These are phyloP conservation scores for Hypocryptadius cinnamomeus DNA, from an alignment of 2,113 vertebrate species.

Conservation along the genomic window DNA sequence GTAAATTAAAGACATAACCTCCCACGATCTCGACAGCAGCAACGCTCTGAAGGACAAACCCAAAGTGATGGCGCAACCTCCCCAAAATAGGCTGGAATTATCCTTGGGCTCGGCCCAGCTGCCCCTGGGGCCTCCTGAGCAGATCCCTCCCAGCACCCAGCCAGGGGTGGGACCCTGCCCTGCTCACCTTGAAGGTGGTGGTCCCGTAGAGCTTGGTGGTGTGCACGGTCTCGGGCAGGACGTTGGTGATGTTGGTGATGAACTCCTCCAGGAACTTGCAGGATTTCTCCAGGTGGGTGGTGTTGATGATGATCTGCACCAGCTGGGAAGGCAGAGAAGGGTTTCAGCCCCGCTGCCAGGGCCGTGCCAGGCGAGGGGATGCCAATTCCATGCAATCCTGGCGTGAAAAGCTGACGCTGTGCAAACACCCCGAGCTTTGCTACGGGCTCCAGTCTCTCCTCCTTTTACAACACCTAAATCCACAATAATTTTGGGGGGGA, in stretches of 20 bases:
- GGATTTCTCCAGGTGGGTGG: constrained; percentile 92
- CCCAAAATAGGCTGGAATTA: neutral
- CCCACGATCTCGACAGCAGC: rapidly evolving
- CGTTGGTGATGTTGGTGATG: constrained; percentile 96
- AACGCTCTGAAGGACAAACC: neutral
- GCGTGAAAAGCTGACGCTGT: neutral
- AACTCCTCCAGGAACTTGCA: constrained; percentile 96
- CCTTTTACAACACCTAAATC: constrained; percentile 24
- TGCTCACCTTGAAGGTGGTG: constrained; percentile 90
- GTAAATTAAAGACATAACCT: neutral
- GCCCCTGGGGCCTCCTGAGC: neutral
- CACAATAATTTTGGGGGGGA: neutral
- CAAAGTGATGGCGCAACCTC: neutral
- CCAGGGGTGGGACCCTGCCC: rapidly evolving
- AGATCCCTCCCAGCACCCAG: neutral
- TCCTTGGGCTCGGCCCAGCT: neutral
- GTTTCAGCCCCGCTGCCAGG: neutral
- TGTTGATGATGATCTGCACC: constrained; percentile 98
- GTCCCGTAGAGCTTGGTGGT: constrained; percentile 94
- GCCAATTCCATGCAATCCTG: neutral
- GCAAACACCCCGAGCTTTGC: neutral
- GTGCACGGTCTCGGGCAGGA: constrained; percentile 87
- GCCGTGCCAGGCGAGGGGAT: neutral
- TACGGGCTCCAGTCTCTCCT: neutral
- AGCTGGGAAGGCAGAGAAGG: constrained; percentile 64